phyloP scores from a whole-genome alignment of 2,113 vertebrate species.

The Cervus canadensis region DNA sequence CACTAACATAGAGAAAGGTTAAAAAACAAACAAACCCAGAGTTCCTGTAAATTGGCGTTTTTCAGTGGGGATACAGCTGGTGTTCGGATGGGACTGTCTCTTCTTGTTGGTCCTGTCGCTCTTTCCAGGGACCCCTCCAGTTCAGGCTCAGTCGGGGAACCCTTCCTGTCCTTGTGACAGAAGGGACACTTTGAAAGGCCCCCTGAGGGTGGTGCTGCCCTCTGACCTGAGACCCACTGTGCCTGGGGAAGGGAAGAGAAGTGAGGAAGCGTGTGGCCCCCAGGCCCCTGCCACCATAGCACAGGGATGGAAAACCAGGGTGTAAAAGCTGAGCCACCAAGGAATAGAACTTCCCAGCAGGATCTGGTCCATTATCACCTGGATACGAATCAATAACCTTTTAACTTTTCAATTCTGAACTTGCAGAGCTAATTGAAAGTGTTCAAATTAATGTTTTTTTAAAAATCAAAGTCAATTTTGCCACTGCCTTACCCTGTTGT shows the following conservation, averaged over 20 bases:
- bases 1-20: neutral
- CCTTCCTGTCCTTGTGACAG: neutral
- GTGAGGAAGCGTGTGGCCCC: neutral
- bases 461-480: constrained; percentile 29
- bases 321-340: neutral
- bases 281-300: neutral
- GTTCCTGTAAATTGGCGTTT: neutral
- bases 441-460: constrained; percentile 26
- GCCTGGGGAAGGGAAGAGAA: neutral
- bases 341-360: neutral
- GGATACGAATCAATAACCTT: neutral
- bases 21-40: neutral
- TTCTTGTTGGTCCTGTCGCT: neutral
- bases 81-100: neutral
- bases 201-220: neutral
- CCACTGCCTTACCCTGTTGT: neutral
- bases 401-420: constrained; percentile 17
- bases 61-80: neutral
- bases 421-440: constrained; percentile 21
- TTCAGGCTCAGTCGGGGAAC: neutral
- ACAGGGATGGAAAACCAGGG: neutral
- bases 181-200: neutral
- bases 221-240: neutral
- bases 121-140: neutral
- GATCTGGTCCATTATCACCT: constrained; percentile 1